A percentile compares a stretch with the other conserved stretches of the same genome.
These are phyloP conservation scores for Phaethon lepturus DNA, from an alignment of 2,113 vertebrate species.

Conservation along the genomic window DNA sequence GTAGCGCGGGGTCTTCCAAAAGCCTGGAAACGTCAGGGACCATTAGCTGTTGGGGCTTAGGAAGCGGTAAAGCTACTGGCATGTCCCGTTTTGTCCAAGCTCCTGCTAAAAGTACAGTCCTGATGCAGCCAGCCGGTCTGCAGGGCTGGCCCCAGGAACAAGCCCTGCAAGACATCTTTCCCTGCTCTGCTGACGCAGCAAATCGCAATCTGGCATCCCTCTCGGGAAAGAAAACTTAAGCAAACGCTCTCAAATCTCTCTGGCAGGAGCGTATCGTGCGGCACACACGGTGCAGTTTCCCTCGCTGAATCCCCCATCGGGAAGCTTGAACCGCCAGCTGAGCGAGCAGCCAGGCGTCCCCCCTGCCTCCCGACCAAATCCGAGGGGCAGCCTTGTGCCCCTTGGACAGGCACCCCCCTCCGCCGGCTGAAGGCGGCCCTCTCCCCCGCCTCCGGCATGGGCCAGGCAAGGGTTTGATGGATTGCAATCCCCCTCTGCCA, in stretches of 20 bases:
- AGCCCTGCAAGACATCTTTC: not conserved
- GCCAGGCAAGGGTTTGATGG: not conserved
- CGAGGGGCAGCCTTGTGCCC: not conserved
- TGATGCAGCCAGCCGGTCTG: accelerated
- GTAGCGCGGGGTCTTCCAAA: not conserved
- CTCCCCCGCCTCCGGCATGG: accelerated
- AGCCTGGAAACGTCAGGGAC: not conserved
- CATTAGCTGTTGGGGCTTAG: not conserved
- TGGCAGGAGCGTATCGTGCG: accelerated
- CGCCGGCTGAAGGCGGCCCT: accelerated
- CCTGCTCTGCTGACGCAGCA: not conserved
- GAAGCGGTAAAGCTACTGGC: not conserved
- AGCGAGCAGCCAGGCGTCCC: accelerated
- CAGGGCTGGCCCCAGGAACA: not conserved
- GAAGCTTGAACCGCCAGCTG: not conserved
- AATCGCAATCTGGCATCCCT: accelerated
- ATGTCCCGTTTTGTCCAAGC: not conserved
- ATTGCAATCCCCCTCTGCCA: not conserved
- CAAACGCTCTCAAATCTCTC: not conserved
- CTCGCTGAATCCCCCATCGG: accelerated
- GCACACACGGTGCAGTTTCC: not conserved
- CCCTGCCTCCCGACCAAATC: not conserved
- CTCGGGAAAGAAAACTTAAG: not conserved
- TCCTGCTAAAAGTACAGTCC: not conserved
- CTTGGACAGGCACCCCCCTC: accelerated